Evolutionary conservation across 37 sponge, comb jelly and placozoan genomes (phyloP).

Genomic region (Hormiphora californensis): DNA sequence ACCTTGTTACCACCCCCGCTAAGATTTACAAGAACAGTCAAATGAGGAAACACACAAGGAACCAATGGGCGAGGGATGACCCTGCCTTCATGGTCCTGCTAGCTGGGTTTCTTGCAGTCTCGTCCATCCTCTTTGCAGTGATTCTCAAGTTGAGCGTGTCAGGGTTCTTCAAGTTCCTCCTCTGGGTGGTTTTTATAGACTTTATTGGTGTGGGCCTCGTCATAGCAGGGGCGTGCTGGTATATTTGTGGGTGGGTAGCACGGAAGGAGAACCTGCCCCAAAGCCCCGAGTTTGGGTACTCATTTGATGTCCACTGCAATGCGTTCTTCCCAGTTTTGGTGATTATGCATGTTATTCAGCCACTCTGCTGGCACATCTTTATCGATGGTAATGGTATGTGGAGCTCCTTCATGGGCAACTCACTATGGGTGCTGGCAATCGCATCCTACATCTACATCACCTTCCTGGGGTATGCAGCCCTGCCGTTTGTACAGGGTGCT

Average conservation of each 20-base stretch:
- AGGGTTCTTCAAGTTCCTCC: constrained; percentile 67
- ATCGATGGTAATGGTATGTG: constrained; percentile 46
- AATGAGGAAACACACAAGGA: constrained; percentile 64
- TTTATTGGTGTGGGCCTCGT: constrained; percentile 70
- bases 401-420: constrained; percentile 61
- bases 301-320: constrained; percentile 95
- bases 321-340: constrained; percentile 78
- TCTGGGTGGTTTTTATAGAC: constrained; percentile 80
- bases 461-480: constrained; percentile 78
- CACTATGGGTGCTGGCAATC: constrained; percentile 73
- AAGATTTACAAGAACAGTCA: constrained; percentile 65
- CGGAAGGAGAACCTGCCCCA: constrained; percentile 5
- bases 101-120: constrained; percentile 63
- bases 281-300: constrained; percentile 86
- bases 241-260: constrained; percentile 17
- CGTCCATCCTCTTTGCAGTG: constrained; percentile 64
- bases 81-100: constrained; percentile 88
- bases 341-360: constrained; percentile 72
- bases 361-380: constrained; percentile 62
- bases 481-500: constrained; percentile 3
- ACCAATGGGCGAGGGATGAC: constrained; percentile 92
- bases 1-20: constrained; percentile 68
- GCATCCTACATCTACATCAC: constrained; percentile 82
- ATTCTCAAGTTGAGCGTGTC: constrained; percentile 60
- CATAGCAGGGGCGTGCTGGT: constrained; percentile 80